These are phyloP conservation scores for Scopus umbretta DNA, from an alignment of 2,113 vertebrate species.

Conservation along the genomic window DNA sequence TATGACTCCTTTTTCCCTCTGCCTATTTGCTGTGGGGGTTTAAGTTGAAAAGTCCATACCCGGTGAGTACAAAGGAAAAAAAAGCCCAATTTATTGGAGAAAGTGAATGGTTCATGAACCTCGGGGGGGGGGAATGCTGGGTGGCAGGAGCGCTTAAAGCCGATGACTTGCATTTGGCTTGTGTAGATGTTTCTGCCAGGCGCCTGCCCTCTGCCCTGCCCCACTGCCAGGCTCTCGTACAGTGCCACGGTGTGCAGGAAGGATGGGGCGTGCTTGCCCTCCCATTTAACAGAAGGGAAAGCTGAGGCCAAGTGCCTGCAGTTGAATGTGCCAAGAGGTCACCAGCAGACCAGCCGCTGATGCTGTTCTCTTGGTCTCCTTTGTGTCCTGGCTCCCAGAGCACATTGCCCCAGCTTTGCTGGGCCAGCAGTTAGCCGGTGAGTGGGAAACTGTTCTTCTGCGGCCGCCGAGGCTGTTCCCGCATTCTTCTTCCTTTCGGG, in stretches of 20 bases:
- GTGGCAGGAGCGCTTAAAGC: neutral
- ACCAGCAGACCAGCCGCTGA: neutral
- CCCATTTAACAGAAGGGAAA: neutral
- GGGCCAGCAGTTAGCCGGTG: neutral
- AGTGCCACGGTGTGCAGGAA: too few relatives aligned
- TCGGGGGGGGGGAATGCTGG: neutral
- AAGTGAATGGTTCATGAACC: neutral
- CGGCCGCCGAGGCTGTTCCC: fast-evolving
- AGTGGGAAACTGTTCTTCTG: neutral
- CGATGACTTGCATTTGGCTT: neutral
- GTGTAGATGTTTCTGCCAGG: fast-evolving
- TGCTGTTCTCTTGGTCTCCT: neutral
- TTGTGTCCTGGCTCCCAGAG: neutral
- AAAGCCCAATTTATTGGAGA: neutral
- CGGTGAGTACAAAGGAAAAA: neutral
- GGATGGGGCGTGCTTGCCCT: neutral
- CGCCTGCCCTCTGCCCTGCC: neutral
- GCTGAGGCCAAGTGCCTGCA: neutral
- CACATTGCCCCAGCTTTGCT: fast-evolving
- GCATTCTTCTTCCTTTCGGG: fast-evolving
- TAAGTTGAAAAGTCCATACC: neutral
- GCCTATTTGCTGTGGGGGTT: neutral
- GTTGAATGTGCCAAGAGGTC: neutral
- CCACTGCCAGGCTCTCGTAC: neutral
- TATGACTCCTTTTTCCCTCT: neutral